phyloP scores from a whole-genome alignment of 37 sponge, comb jelly and placozoan genomes.

The Beroe ovata region DNA sequence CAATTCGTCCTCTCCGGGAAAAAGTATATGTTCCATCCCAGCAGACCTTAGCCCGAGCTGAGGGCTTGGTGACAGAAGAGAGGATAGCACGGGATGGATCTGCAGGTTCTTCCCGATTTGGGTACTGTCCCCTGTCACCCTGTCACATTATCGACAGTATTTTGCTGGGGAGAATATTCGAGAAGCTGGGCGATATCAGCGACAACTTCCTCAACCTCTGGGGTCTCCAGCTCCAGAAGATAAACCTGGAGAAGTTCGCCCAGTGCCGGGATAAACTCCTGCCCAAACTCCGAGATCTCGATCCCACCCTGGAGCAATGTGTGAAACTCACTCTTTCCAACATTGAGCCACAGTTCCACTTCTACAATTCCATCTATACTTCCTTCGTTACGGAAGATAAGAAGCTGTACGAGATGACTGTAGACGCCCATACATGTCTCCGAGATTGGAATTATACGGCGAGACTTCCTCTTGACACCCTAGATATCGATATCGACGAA shows the following conservation, averaged over 20 bases:
- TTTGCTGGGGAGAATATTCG: not conserved
- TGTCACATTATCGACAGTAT: not conserved
- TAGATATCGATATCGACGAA: not conserved
- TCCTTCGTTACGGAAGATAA: not conserved
- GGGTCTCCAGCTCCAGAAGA: constrained; percentile 34
- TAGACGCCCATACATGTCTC: not conserved
- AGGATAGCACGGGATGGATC: not conserved
- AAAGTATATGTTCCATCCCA: constrained; percentile 5
- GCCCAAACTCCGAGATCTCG: not conserved
- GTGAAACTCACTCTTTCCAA: not conserved
- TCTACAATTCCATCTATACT: constrained; percentile 1
- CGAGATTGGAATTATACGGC: constrained; percentile 21
- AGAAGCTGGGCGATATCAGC: not conserved
- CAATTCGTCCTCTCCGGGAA: not conserved
- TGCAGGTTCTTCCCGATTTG: not conserved
- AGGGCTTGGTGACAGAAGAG: not conserved
- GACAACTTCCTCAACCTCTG: constrained; percentile 51
- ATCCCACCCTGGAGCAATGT: not conserved
- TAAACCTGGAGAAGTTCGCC: constrained; percentile 1
- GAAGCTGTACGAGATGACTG: not conserved
- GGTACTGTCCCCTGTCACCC: constrained; percentile 19
- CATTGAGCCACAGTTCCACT: constrained; percentile 1
- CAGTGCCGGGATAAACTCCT: not conserved
- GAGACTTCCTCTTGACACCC: not conserved
- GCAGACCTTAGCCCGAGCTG: not conserved